Evolutionary conservation across 2,113 vertebrate species (phyloP).

Genomic region (Brachypteracias leptosomus): DNA sequence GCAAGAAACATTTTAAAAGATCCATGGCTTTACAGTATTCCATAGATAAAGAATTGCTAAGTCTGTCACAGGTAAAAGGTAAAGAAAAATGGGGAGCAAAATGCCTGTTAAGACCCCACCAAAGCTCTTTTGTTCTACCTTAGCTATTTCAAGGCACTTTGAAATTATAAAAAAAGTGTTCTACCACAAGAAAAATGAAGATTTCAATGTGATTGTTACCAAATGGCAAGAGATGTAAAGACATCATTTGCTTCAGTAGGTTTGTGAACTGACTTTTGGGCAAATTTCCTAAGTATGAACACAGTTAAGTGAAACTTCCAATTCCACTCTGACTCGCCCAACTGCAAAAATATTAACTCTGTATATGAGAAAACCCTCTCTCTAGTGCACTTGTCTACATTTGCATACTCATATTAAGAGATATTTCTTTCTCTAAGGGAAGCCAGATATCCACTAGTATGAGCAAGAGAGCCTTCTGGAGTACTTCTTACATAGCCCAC

Average conservation of each 20-base stretch:
- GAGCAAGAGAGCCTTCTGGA: not conserved
- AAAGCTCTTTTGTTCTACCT: not conserved
- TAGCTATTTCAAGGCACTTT: not conserved
- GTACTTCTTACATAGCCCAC: not conserved
- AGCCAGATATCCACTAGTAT: not conserved
- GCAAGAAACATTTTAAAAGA: not conserved
- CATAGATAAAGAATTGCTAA: not conserved
- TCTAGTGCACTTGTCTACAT: not conserved
- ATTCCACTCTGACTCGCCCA: not conserved
- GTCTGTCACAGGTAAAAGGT: not conserved
- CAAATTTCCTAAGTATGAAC: not conserved
- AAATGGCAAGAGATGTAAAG: not conserved
- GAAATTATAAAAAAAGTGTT: not conserved
- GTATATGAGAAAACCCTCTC: not conserved
- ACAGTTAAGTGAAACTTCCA: not conserved
- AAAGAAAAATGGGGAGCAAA: not conserved
- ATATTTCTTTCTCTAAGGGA: not conserved
- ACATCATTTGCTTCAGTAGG: not conserved
- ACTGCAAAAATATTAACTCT: not conserved
- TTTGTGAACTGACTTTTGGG: not conserved
- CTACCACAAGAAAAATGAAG: not conserved
- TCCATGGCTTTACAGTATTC: not conserved
- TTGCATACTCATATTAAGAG: not conserved
- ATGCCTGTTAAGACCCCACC: not conserved
- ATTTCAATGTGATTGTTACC: not conserved